Conservation (phyloP, 1,140 invertebrate species). For the Caligus rogercresseyi region DNA sequence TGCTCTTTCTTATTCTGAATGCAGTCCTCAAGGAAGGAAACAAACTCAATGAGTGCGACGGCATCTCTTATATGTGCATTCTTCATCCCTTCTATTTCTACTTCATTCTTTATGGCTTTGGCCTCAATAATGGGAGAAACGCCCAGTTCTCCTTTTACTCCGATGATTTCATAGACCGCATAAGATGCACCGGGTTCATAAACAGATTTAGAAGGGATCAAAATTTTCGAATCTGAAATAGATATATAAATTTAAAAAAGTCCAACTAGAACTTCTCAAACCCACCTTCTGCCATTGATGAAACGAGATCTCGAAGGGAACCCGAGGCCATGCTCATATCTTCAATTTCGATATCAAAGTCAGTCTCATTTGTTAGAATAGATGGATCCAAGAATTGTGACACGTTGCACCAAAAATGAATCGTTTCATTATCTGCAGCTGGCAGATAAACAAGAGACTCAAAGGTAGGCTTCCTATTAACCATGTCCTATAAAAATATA, state of each 20-base stretch:
- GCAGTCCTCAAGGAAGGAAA: conserved; percentile 59
- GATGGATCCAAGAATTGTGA: background rate
- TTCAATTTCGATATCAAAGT: background rate
- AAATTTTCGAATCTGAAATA: background rate
- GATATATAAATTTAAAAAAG: background rate
- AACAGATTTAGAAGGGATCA: background rate
- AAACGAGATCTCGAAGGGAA: too few relatives aligned
- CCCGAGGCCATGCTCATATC: background rate
- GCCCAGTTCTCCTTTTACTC: background rate
- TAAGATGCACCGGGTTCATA: background rate
- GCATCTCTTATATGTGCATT: conserved; percentile 59
- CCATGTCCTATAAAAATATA: background rate
- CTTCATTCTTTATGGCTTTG: conserved; percentile 15
- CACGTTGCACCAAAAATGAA: background rate
- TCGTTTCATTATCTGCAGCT: background rate
- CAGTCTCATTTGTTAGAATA: background rate
- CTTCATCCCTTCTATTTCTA: conserved; percentile 12
- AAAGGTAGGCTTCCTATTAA: background rate
- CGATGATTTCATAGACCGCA: background rate
- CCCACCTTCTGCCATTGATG: background rate
- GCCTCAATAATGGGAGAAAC: conserved; percentile 6
- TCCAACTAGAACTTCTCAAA: background rate
- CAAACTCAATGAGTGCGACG: conserved; percentile 73
- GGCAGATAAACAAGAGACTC: background rate
- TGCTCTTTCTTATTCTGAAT: conserved; percentile 25